These are phyloP conservation scores for Hephaestus fuliginosus DNA, from an alignment of 2,797 vertebrate genomes.

Conservation along the genomic window DNA sequence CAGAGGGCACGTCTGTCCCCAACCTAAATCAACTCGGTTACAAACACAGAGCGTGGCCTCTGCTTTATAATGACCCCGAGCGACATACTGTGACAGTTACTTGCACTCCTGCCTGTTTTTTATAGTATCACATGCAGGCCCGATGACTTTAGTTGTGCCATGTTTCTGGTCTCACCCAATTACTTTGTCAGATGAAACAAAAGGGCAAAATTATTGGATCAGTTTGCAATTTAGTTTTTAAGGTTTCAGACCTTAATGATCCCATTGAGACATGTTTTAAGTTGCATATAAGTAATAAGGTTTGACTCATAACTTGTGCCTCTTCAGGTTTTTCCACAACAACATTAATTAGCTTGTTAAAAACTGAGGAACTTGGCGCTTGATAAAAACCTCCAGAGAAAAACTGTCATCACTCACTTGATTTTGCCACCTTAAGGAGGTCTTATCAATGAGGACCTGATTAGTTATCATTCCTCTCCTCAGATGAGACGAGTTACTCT, in stretches of 20 bases:
- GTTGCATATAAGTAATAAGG: background rate
- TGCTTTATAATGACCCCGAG: slow-evolving; percentile 46
- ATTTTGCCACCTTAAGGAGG: slow-evolving; percentile 22
- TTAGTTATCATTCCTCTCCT: slow-evolving; percentile 21
- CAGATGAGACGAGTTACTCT: slow-evolving; percentile 16
- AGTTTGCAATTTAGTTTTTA: background rate
- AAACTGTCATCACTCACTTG: slow-evolving; percentile 36
- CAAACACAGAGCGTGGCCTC: slow-evolving; percentile 46
- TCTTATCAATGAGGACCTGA: slow-evolving; percentile 25
- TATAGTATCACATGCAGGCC: background rate
- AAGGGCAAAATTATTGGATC: background rate
- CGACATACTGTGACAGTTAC: slow-evolving; percentile 16
- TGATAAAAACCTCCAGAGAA: slow-evolving; percentile 11
- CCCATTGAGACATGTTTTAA: background rate
- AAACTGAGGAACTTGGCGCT: background rate
- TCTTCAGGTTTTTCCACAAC: background rate
- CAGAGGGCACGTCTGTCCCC: slow-evolving; percentile 67
- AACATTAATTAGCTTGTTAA: background rate
- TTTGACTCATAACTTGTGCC: background rate
- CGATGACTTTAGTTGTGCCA: background rate
- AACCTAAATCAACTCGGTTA: slow-evolving; percentile 65
- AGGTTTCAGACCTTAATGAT: background rate
- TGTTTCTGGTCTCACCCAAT: background rate
- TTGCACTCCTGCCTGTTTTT: background rate
- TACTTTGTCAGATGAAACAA: background rate